These are phyloP conservation scores for Xestia xanthographa DNA, from an alignment of 2,888 invertebrate genomes.

Conservation along the genomic window DNA sequence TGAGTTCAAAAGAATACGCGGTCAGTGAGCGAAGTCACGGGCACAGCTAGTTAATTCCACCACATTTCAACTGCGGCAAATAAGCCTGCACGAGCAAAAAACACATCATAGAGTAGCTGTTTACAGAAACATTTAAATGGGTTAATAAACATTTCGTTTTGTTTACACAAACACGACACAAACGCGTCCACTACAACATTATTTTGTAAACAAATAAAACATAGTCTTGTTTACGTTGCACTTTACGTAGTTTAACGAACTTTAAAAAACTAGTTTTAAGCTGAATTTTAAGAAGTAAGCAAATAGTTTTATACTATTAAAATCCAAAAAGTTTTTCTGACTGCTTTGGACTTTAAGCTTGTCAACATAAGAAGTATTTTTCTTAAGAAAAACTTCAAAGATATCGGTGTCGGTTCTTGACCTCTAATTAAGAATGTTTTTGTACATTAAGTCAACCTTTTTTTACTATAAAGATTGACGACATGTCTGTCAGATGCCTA, in stretches of 20 bases:
- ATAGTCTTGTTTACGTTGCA: slow-evolving; percentile 20
- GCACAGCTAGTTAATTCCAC: too few relatives aligned
- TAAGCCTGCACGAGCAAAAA: slow-evolving; percentile 8
- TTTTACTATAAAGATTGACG: too few relatives aligned
- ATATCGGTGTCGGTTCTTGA: neutral
- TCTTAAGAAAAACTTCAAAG: neutral
- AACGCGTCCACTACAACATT: slow-evolving; percentile 20
- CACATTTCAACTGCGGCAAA: neutral
- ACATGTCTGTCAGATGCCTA: too few relatives aligned
- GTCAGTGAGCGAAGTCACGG: too few relatives aligned
- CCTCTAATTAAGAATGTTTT: neutral
- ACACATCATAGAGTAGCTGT: neutral
- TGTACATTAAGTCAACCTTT: neutral
- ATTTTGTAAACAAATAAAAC: slow-evolving; percentile 42
- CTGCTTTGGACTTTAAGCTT: too few relatives aligned
- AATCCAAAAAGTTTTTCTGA: neutral
- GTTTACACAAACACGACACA: slow-evolving; percentile 45
- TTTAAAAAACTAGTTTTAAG: neutral
- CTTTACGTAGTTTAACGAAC: neutral
- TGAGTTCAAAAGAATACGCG: too few relatives aligned
- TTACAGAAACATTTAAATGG: slow-evolving; percentile 13
- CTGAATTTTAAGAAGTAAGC: neutral
- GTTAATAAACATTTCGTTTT: slow-evolving; percentile 38
- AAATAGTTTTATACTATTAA: neutral
- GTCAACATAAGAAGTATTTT: neutral